Percentiles rank a stretch among this genome's conserved stretches.
Evolutionary conservation across 2,113 vertebrate species (phyloP).

Genomic region (Paratilapia polleni): DNA sequence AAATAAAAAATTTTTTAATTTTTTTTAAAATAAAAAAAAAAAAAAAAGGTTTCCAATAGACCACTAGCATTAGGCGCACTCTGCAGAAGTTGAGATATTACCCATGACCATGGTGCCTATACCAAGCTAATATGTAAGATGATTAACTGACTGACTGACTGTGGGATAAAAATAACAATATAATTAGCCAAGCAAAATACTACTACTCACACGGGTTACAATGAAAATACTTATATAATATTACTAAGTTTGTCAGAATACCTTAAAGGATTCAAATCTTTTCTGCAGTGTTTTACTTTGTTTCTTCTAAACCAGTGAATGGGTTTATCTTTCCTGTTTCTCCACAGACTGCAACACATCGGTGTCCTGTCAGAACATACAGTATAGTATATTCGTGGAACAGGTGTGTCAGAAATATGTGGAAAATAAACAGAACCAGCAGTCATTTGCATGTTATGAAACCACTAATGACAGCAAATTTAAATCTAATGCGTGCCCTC

Average conservation of each 20-base stretch:
- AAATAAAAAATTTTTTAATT: no score
- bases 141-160: background rate
- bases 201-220: background rate
- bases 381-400: no score
- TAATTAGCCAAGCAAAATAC: background rate
- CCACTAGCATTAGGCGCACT: background rate
- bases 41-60: no score
- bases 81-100: accelerated
- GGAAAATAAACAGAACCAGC: background rate
- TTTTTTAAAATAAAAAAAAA: no score
- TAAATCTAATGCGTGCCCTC: background rate
- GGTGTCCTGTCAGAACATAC: background rate
- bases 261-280: background rate
- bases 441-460: conserved; percentile 14
- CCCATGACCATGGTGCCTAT: background rate
- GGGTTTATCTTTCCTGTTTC: background rate
- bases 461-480: background rate
- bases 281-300: background rate
- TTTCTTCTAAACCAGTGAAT: background rate
- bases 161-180: background rate
- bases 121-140: background rate
- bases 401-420: background rate
- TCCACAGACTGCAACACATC: background rate
- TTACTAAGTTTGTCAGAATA: accelerated
- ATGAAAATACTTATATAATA: background rate